These are phyloP conservation scores for Lycocorax pyrrhopterus DNA, from an alignment of 2,113 vertebrate genomes.

Conservation along the genomic window DNA sequence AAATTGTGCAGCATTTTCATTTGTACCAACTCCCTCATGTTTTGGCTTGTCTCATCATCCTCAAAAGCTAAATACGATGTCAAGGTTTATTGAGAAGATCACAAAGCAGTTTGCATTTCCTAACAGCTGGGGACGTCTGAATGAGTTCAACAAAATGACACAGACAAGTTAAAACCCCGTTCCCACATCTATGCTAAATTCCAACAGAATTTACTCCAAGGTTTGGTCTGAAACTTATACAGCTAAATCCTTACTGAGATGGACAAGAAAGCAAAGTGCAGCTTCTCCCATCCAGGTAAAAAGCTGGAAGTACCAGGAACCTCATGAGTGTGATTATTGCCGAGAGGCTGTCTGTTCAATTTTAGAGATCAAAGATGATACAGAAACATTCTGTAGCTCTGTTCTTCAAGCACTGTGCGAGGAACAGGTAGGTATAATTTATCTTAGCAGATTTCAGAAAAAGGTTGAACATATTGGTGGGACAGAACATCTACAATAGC, in stretches of 20 bases:
- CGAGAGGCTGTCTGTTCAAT: not conserved
- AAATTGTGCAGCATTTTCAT: not conserved
- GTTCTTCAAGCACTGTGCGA: not conserved
- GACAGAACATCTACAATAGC: not conserved
- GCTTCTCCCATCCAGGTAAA: not conserved
- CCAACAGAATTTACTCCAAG: not conserved
- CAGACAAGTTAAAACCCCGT: not conserved
- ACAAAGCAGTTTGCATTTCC: constrained; percentile 9
- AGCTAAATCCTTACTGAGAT: not conserved
- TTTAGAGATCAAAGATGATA: not conserved
- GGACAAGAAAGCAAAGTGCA: not conserved
- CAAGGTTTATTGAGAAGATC: constrained; percentile 16
- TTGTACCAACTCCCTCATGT: not conserved
- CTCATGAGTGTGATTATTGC: not conserved
- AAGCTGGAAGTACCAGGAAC: not conserved
- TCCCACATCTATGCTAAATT: not conserved
- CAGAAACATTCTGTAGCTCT: not conserved
- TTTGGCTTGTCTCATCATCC: not conserved
- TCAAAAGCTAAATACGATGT: not conserved
- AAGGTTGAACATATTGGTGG: not conserved
- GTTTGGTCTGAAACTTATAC: not conserved
- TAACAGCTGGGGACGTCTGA: not conserved
- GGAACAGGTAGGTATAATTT: not conserved
- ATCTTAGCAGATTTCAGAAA: not conserved
- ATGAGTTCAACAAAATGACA: not conserved